These are phyloP conservation scores for Beroe forskalii DNA, from an alignment of 37 sponge, comb jelly and placozoan genomes.

Conservation along the genomic window DNA sequence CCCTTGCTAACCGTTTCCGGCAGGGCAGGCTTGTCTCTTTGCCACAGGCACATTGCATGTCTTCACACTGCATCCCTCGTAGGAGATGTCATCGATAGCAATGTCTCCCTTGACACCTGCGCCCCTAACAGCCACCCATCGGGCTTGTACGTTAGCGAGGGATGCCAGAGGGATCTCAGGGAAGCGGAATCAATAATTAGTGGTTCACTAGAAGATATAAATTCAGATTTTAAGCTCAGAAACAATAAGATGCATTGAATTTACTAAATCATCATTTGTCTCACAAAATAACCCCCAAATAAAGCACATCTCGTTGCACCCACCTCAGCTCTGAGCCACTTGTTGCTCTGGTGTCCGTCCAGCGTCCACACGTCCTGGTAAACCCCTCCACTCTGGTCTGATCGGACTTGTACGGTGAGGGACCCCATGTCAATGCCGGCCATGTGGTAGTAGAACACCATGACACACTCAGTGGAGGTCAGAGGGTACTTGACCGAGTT, in stretches of 20 bases:
- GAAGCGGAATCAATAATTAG: too few relatives aligned
- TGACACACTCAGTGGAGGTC: not conserved
- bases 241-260: too few relatives aligned
- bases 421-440: slow-evolving; percentile 52
- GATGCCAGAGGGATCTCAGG: slow-evolving; percentile 27
- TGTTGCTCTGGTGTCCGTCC: slow-evolving; percentile 37
- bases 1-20: too few relatives aligned
- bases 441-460: slow-evolving; percentile 68
- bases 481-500: not conserved
- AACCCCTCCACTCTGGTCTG: not conserved
- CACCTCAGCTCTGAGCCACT: slow-evolving; percentile 32
- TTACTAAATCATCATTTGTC: too few relatives aligned
- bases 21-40: not conserved
- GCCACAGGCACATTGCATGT: slow-evolving; percentile 9
- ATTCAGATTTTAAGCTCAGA: too few relatives aligned
- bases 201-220: too few relatives aligned
- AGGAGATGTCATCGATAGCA: slow-evolving; percentile 34
- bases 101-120: slow-evolving; percentile 48
- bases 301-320: too few relatives aligned
- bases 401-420: not conserved
- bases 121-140: slow-evolving; percentile 10
- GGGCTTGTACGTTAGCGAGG: slow-evolving; percentile 9
- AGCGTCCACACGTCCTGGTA: slow-evolving; percentile 1
- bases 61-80: slow-evolving; percentile 54
- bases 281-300: too few relatives aligned